phyloP scores from a whole-genome alignment of 92 coral and sea anemone species.

The Epizoanthus illoricatus region DNA sequence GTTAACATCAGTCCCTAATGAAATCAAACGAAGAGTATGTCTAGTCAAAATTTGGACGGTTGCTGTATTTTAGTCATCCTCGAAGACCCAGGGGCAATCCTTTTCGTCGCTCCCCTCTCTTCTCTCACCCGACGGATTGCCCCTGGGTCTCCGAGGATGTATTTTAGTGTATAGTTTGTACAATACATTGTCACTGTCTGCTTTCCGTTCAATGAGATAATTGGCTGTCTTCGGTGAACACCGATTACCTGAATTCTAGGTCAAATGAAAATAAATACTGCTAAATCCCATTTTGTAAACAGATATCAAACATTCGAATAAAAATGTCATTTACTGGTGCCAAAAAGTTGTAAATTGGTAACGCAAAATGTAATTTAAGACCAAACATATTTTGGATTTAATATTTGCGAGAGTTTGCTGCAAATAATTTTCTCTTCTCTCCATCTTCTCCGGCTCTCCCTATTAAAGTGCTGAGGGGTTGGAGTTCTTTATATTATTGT shows the following conservation, averaged over 20 bases:
- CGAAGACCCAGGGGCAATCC: no score
- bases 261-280: not conserved
- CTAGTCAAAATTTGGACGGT: no score
- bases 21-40: no score
- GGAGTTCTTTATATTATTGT: slow-evolving; percentile 33
- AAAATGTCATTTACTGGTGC: not conserved
- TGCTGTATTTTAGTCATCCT: no score
- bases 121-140: no score
- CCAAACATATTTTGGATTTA: not conserved
- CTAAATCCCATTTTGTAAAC: not conserved
- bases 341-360: not conserved
- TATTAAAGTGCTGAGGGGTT: not conserved
- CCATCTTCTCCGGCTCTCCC: not conserved
- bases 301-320: not conserved
- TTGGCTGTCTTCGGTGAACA: not conserved
- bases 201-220: slow-evolving; percentile 7
- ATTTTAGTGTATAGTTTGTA: not conserved
- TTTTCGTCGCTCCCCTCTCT: no score
- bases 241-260: not conserved
- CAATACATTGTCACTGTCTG: not conserved
- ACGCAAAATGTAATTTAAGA: not conserved
- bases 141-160: no score
- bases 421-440: not conserved
- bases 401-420: not conserved
- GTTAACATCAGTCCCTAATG: no score